Evolutionary conservation across 2,113 vertebrate genomes (phyloP).

Genomic region (Leucoraja erinaceus): DNA sequence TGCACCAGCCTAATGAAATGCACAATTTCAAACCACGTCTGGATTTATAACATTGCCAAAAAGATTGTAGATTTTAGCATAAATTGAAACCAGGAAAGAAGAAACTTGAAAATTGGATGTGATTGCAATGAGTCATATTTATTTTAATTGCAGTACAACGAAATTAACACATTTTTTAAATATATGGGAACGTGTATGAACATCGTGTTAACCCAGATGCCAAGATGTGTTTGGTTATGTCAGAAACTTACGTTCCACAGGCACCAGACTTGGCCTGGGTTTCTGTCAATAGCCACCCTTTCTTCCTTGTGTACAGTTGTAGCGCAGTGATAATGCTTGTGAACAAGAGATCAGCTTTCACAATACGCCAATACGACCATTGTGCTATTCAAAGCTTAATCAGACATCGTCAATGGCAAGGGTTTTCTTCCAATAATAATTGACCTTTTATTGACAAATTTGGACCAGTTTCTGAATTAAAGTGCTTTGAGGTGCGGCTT

Average conservation of each 20-base stretch:
- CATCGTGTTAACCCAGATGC: neutral
- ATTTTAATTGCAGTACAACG: neutral
- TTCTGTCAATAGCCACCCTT: neutral
- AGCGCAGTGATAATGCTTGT: neutral
- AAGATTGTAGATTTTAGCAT: neutral
- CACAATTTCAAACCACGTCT: neutral
- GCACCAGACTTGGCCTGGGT: no score
- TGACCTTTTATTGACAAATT: no score
- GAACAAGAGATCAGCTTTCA: neutral
- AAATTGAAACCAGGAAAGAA: neutral
- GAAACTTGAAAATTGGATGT: neutral
- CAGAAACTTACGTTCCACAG: no score
- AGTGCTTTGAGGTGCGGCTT: no score
- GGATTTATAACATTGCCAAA: neutral
- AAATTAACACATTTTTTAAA: neutral
- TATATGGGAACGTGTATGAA: neutral
- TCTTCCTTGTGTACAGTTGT: neutral
- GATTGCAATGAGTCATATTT: neutral
- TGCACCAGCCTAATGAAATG: neutral
- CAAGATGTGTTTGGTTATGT: no score
- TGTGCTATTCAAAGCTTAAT: neutral
- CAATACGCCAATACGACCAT: neutral
- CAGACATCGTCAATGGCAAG: neutral
- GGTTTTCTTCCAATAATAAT: neutral
- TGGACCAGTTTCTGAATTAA: no score